These are phyloP conservation scores for Centroberyx gerrardi DNA, from an alignment of 2,797 vertebrate genomes.

Conservation along the genomic window DNA sequence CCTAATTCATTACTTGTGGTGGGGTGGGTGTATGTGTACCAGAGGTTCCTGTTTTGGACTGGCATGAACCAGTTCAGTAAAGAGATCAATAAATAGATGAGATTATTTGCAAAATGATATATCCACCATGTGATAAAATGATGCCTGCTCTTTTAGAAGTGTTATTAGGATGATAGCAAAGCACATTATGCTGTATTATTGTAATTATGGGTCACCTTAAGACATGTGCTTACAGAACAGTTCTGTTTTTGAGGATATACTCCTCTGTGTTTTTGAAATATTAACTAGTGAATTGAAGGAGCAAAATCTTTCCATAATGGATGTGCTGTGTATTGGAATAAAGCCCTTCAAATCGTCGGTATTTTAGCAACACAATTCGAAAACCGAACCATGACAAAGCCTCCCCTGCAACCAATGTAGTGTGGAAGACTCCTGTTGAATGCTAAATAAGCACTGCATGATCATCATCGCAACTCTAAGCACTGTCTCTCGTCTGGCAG, in stretches of 20 bases:
- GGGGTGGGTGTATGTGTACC: not conserved
- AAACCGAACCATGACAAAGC: not conserved
- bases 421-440: not conserved
- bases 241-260: no score
- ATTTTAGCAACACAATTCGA: not conserved
- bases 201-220: not conserved
- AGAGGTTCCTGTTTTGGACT: not conserved
- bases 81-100: not conserved
- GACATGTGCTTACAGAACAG: not conserved
- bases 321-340: no score
- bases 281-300: no score
- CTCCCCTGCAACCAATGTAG: not conserved
- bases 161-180: no score
- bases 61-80: not conserved
- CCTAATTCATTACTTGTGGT: not conserved
- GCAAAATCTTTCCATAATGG: no score
- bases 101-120: no score
- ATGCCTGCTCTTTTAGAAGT: not conserved
- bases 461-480: constrained; percentile 15
- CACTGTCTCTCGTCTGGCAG: not conserved
- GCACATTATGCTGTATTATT: not conserved
- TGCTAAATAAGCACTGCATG: not conserved
- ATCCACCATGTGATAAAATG: not conserved
- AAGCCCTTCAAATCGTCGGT: no score
- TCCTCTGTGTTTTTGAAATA: no score